Evolutionary conservation across 2,113 vertebrate genomes (phyloP), one percentile per base, ranked within the genome.

Genomic region (Pachyramphus minor): DNA sequence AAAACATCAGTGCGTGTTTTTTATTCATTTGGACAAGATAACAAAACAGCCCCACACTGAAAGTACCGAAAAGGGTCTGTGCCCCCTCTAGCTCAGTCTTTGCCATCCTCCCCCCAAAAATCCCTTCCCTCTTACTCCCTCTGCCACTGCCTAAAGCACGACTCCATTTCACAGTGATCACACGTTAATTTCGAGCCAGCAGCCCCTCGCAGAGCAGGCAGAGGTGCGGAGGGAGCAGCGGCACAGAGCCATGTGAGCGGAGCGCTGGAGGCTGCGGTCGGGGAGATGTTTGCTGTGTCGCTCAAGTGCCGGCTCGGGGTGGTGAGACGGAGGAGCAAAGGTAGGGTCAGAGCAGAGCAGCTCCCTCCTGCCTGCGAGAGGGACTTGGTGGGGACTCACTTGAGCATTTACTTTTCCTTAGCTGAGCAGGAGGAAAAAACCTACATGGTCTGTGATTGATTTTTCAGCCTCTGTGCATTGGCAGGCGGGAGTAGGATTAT

Each of bases 251-350:
- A 98, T 98, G 98, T 98, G 98, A 98, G 98, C 16, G 83, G 79
- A 92, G 97, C 79, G 86, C 89, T 82, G 96, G 81, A 85, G 94
- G 58, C 84, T 85, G 91, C 60, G 42, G 71, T 87, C 45, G 53
- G 44, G 95, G 96, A 97, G 97, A 99, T 99, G 99, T 99, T 99
- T 78, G 98, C 99, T 24, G 98, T 99, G 92, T 99, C 98, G 41
- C 98, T 99, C 77, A 99, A 99, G 98, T 99, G 99, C 96, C 98
- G 98, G 85, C 97, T 99, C 72, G 98, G 99, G 97, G 98, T 99
- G 98, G 97, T 99, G 98, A 98, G 98, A 97, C 98, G 97, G 58
- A 97, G 98, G 93, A 98, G 91, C 91, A 99, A 99, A 98, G 99
- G 98, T 99, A 99, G 6, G 42, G 84, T 52, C 83, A 74, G 91